phyloP scores from a whole-genome alignment of 2,888 invertebrate species.

The Cheilosia grossa region DNA sequence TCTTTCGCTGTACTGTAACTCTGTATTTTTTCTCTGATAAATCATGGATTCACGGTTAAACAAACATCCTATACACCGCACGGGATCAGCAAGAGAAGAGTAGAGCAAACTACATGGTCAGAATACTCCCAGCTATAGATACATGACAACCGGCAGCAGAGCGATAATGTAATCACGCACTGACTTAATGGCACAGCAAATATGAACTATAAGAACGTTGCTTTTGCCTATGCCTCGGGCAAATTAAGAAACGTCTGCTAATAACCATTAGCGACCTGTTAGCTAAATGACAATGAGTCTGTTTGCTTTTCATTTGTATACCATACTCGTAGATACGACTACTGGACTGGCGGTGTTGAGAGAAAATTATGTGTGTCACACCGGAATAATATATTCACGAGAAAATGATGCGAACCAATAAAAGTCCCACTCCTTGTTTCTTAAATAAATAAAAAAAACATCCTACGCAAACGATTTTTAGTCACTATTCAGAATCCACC shows the following conservation, averaged over 20 bases:
- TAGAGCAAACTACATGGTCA: not conserved
- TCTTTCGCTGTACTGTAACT: conserved; percentile 27
- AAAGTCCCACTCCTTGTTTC: conserved; percentile 23
- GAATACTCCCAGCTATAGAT: conserved; percentile 10
- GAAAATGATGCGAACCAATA: conserved; percentile 32
- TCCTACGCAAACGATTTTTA: conserved; percentile 29
- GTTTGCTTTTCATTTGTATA: conserved; percentile 61
- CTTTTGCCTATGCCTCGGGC: not conserved
- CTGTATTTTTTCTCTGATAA: conserved; percentile 1
- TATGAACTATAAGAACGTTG: conserved; percentile 28
- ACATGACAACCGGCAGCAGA: not conserved
- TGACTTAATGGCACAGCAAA: conserved; percentile 53
- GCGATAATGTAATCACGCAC: conserved; percentile 47
- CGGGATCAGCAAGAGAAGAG: not conserved
- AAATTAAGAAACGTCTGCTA: conserved; percentile 49
- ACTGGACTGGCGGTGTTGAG: not conserved
- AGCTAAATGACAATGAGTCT: conserved; percentile 51
- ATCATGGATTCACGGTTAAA: conserved; percentile 41
- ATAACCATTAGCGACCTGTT: conserved; percentile 60
- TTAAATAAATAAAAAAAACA: conserved; percentile 14
- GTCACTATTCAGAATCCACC: conserved; percentile 12
- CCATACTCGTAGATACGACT: conserved; percentile 13
- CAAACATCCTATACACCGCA: conserved; percentile 4
- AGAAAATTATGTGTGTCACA: conserved; percentile 38
- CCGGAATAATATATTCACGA: conserved; percentile 43